These are phyloP conservation scores for Picathartes gymnocephalus DNA, from an alignment of 2,113 vertebrate species.

Conservation along the genomic window DNA sequence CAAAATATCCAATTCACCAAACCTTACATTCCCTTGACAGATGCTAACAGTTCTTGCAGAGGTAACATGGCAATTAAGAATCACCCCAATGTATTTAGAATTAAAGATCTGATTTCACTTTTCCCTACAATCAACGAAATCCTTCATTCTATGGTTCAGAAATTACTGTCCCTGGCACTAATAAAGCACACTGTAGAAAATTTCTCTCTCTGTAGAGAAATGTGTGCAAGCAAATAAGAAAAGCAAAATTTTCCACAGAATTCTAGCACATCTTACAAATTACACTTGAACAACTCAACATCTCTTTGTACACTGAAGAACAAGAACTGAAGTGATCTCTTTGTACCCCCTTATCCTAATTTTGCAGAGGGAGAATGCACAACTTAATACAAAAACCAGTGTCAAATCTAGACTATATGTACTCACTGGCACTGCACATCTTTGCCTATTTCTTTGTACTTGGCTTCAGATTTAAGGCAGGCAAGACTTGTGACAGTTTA, in stretches of 20 bases:
- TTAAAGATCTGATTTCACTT: not conserved
- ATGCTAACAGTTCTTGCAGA: not conserved
- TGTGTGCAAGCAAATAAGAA: not conserved
- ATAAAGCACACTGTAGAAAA: not conserved
- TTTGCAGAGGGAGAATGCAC: not conserved
- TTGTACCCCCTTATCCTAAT: not conserved
- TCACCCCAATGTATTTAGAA: accelerated
- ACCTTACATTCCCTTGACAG: accelerated
- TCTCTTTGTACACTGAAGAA: not conserved
- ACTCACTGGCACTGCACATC: accelerated
- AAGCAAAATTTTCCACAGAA: not conserved
- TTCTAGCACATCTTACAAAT: not conserved
- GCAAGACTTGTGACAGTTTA: not conserved
- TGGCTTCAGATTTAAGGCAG: not conserved
- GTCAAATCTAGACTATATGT: not conserved
- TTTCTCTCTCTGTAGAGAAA: not conserved
- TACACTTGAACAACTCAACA: not conserved
- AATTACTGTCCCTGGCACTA: not conserved
- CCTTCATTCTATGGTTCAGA: not conserved
- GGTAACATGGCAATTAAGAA: not conserved
- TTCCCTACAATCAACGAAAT: not conserved
- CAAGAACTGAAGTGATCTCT: not conserved
- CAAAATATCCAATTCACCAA: not conserved
- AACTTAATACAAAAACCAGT: not conserved
- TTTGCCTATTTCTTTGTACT: not conserved